Percentiles rank a stretch among this genome's conserved stretches.
Evolutionary conservation across 2,797 vertebrate genomes (phyloP).

Genomic region (Lepus oiostolus): DNA sequence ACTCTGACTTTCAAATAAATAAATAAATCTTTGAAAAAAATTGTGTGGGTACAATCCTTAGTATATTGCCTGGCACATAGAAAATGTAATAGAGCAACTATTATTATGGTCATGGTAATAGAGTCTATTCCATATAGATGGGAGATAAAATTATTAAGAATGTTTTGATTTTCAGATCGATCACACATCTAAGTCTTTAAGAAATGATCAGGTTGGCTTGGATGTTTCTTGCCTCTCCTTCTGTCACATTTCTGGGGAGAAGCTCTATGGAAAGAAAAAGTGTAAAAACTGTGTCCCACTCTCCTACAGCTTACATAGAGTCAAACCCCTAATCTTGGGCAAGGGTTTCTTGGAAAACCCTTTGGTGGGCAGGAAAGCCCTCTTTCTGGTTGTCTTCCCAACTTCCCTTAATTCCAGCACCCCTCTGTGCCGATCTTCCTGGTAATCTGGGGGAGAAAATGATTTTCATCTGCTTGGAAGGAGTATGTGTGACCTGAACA

Average conservation of each 20-base stretch:
- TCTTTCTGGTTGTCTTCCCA: background rate
- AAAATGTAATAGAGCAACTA: background rate
- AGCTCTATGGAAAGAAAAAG: background rate
- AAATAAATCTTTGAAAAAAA: too few species aligned
- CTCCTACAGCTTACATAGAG: background rate
- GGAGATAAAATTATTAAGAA: background rate
- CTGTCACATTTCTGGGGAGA: background rate
- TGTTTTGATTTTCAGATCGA: background rate
- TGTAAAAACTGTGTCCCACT: background rate
- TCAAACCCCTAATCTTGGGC: background rate
- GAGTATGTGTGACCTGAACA: background rate
- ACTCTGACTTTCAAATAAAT: too few species aligned
- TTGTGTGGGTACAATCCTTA: background rate
- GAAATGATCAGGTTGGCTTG: background rate
- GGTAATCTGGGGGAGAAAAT: conserved; percentile 1
- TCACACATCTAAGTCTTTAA: background rate
- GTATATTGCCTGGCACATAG: too few species aligned
- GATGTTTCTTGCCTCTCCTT: background rate
- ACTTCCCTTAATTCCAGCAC: background rate
- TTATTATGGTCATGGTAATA: background rate
- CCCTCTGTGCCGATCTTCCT: background rate
- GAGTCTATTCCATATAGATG: background rate
- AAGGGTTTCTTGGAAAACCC: conserved; percentile 7
- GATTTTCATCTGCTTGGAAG: conserved; percentile 58
- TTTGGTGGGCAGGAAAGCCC: background rate